Conservation (phyloP, 2,888 invertebrate species). For the Seira ritae region DNA sequence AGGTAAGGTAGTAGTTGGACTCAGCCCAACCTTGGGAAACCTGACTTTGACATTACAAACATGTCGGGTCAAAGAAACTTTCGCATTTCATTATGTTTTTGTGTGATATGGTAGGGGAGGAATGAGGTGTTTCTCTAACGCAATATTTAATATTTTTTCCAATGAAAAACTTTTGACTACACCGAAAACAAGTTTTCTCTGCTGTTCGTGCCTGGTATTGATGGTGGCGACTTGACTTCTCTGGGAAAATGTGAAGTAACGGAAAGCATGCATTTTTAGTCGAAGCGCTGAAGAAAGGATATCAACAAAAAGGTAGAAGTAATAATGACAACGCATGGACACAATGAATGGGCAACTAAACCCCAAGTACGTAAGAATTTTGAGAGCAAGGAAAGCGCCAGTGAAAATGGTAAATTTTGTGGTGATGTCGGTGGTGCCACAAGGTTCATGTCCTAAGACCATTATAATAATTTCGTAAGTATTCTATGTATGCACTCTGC, state of each 20-base stretch:
- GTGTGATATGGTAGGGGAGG: not conserved
- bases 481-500: conserved; percentile 37
- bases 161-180: not conserved
- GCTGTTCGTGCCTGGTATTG: not conserved
- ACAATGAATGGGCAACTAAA: not conserved
- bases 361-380: not conserved
- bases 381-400: not conserved
- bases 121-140: conserved; percentile 5
- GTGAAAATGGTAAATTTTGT: conserved; percentile 4
- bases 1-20: no score
- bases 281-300: not conserved
- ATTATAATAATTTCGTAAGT: conserved; percentile 57
- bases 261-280: not conserved
- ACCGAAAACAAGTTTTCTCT: conserved; percentile 19
- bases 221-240: not conserved
- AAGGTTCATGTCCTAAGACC: conserved; percentile 58
- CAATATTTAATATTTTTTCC: conserved; percentile 5
- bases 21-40: conserved; percentile 42
- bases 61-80: no score
- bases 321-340: conserved; percentile 2
- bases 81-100: not conserved
- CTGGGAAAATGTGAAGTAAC: not conserved
- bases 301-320: not conserved
- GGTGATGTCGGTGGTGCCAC: conserved; percentile 27
- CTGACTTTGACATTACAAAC: conserved; percentile 55